Evolutionary conservation across 2,797 vertebrate genomes (phyloP), one percentile per base, ranked within the genome.

Genomic region (Euthynnus affinis): DNA sequence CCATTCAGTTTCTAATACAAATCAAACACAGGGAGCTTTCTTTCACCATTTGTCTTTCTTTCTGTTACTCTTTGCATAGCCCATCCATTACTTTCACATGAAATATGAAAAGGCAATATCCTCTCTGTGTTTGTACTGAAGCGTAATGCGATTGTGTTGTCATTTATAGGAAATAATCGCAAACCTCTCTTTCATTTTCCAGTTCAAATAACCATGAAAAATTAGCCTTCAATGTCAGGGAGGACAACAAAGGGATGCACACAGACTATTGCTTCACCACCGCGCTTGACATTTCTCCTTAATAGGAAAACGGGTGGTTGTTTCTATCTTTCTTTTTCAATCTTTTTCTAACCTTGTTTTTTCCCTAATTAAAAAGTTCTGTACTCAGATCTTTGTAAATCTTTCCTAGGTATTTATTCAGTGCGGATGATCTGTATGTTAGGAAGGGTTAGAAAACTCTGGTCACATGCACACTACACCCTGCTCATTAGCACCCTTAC

Each of bases 141-240:
- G 97, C 96, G 94, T 97, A 97, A 97, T 97, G 97, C 95, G 95
- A 98, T 97, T 96, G 96, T 97, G 97, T 97, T 98, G 97, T 98
- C 97, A 97, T 97, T 98, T 97, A 97, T 96, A 96, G 96, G 96
- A 97, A 98, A 98, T 97, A 97, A 97, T 97, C 96, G 89, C 95
- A 96, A 97, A 96, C 94, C 96, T 96, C 96, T 95, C 95, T 96
- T 96, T 97, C 96, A 97, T 98, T 98, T 98, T 97, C 96, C 96
- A 97, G 96, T 97, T 97, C 97, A 98, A 98, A 98, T 97, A 98
- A 97, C 96, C 97, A 98, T 98, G 97, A 98, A 97, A 98, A 98
- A 98, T 97, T 97, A 97, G 96, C 97, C 96, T 95, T 97, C 97
- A 96, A 96, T 97, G 96, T 98, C 97, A 97, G 95, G 86, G 92